Evolutionary conservation across 1,140 invertebrate genomes (phyloP).

Genomic region (Cydia splendana): DNA sequence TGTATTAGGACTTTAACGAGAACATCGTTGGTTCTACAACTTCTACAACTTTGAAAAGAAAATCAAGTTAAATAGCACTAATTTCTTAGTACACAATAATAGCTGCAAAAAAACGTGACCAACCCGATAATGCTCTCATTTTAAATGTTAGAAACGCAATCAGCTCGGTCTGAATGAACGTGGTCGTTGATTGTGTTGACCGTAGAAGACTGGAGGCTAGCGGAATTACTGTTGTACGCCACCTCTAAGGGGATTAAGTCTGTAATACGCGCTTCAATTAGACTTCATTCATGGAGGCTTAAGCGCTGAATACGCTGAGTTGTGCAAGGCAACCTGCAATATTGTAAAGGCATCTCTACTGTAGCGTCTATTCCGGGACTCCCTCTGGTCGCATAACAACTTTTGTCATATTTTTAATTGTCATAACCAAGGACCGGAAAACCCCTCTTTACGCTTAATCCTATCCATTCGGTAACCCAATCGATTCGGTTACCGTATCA

Average conservation of each 20-base stretch:
- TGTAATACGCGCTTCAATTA: constrained; percentile 4
- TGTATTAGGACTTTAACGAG: too few species aligned
- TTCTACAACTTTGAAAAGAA: too few species aligned
- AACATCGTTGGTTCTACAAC: too few species aligned
- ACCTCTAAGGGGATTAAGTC: constrained; percentile 4
- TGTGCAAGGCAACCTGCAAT: neutral
- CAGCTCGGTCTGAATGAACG: neutral
- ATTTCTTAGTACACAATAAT: too few species aligned
- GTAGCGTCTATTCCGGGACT: neutral
- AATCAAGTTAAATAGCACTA: too few species aligned
- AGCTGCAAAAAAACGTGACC: too few species aligned
- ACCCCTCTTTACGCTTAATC: too few species aligned
- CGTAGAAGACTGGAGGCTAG: neutral
- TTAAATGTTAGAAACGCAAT: neutral
- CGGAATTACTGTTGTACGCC: neutral
- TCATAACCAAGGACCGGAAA: too few species aligned
- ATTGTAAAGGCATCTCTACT: neutral
- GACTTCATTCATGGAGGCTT: constrained; percentile 4
- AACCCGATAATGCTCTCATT: neutral
- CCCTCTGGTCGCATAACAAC: too few species aligned
- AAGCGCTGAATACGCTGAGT: constrained; percentile 5
- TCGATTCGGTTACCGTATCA: too few species aligned
- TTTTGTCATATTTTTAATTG: too few species aligned
- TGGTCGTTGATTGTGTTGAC: neutral
- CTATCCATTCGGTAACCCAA: too few species aligned